phyloP scores from a whole-genome alignment of 2,797 vertebrate species.

The Mus minutoides region DNA sequence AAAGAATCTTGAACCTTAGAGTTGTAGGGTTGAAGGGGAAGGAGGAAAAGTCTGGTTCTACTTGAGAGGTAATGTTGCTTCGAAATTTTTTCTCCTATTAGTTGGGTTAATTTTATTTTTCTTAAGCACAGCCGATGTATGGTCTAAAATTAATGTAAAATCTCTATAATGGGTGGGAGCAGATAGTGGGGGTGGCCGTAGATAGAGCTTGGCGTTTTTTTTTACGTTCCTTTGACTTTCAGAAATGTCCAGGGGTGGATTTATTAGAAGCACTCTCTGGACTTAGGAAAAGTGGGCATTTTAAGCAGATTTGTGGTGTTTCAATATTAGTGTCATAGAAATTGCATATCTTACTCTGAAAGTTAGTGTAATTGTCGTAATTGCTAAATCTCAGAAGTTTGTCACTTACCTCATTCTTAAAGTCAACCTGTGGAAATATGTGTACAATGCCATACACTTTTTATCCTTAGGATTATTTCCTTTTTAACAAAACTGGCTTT shows the following conservation, averaged over 20 bases:
- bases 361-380: neutral
- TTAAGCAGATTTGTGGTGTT: neutral
- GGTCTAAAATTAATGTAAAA: conserved; percentile 7
- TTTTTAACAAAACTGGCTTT: neutral
- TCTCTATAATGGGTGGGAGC: neutral
- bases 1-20: neutral
- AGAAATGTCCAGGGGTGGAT: neutral
- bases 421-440: conserved; percentile 25
- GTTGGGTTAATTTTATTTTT: neutral
- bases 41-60: neutral
- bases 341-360: conserved; percentile 38
- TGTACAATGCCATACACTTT: neutral
- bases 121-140: neutral
- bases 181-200: neutral
- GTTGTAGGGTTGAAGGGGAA: neutral
- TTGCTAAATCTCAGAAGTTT: conserved; percentile 13
- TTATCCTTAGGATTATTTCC: conserved; percentile 2
- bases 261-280: neutral
- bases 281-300: neutral
- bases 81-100: neutral
- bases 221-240: neutral
- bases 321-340: neutral
- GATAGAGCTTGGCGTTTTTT: neutral
- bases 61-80: neutral
- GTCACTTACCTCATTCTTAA: conserved; percentile 25